Evolutionary conservation across 2,888 invertebrate species (phyloP), one percentile per base, ranked within the genome.

Genomic region (Megamerina dolium): DNA sequence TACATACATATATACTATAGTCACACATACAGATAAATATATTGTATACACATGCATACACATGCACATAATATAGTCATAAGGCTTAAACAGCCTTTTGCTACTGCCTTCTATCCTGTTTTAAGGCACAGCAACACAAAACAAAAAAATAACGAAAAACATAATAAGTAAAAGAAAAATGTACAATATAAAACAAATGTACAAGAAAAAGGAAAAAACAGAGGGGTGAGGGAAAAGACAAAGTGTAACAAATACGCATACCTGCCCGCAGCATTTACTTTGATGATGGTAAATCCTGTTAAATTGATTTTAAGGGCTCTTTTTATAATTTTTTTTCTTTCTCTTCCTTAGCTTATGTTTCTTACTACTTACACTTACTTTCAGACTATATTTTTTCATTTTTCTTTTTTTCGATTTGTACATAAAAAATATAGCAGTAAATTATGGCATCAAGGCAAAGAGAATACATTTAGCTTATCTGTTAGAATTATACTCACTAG

Each of bases 281-380:
- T 63, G 64, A 60, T 58, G 62, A 63, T 57, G 48, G 50, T 57
- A 64, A 63, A 64, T 62, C 62, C 49, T 44, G 52, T 50, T 52
- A 64, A 63, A 63, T 64, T 63, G 64, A 64, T 63, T 64, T 61
- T 59, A 49, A 50, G 46, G 46, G 48, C 46, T 45, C 48, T 18
- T 27, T 23, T n/a, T 26, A 13, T 29, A 17, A 21, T 23, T 33
- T 21, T 6, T 9, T 14, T 42, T 39, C 14, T 50, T 50, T n/a
- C n/a, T n/a, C n/a, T n/a, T n/a, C n/a, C n/a, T n/a, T n/a, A n/a
- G n/a, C n/a, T n/a, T n/a, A n/a, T n/a, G n/a, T n/a, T n/a, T n/a
- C n/a, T n/a, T n/a, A n/a, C n/a, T n/a, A n/a, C n/a, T n/a, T n/a
- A n/a, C n/a, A n/a, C n/a, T n/a, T n/a, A n/a, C n/a, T n/a, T n/a